phyloP scores from a whole-genome alignment of 2,888 invertebrate genomes.

The Agriotes lineatus region DNA sequence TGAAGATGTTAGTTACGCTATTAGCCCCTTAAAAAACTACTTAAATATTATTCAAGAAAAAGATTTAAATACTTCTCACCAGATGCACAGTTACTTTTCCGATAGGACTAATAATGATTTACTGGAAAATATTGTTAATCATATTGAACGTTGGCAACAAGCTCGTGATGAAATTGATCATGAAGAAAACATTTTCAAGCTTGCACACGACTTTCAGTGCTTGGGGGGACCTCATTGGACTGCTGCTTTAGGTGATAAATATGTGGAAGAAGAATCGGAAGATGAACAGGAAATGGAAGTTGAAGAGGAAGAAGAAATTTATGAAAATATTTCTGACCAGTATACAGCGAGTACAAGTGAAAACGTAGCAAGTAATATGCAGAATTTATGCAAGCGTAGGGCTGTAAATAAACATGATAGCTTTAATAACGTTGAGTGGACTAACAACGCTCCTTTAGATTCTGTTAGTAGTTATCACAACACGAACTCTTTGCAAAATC shows the following conservation, averaged over 20 bases:
- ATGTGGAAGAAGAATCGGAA: slow-evolving; percentile 17
- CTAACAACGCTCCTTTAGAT: not conserved
- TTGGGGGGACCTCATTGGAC: slow-evolving; percentile 14
- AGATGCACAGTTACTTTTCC: slow-evolving; percentile 45
- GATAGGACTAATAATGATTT: not conserved
- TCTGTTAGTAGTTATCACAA: not conserved
- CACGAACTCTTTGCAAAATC: not conserved
- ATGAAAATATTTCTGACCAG: not conserved
- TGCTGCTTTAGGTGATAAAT: slow-evolving; percentile 14
- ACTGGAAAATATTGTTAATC: not conserved
- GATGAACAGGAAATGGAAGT: not conserved
- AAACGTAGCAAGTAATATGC: slow-evolving; percentile 15
- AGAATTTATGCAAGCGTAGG: not conserved
- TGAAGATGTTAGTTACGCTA: not conserved
- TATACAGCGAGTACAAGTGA: not conserved
- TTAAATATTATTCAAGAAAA: slow-evolving; percentile 4
- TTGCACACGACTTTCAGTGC: slow-evolving; percentile 5
- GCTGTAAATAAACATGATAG: not conserved
- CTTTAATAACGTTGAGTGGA: not conserved
- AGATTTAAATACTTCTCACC: too few species aligned
- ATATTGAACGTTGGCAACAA: not conserved
- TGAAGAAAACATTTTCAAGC: slow-evolving; percentile 13
- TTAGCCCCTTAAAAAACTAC: not conserved
- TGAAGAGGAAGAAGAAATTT: not conserved
- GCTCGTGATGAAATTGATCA: not conserved